Evolutionary conservation across 2,888 invertebrate genomes (phyloP).

Genomic region (Rhamnusium bicolor): DNA sequence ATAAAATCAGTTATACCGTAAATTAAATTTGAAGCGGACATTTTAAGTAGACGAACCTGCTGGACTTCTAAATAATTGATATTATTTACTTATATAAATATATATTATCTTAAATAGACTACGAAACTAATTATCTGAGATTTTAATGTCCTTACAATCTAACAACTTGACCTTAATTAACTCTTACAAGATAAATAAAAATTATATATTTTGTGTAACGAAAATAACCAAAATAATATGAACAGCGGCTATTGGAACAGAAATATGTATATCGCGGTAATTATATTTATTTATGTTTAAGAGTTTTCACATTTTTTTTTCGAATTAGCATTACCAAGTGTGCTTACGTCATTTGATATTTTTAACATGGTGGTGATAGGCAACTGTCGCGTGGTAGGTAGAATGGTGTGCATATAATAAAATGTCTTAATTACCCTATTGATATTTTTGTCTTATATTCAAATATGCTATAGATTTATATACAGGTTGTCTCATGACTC

Average conservation of each 20-base stretch:
- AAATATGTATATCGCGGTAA: neutral
- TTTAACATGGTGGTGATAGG: neutral
- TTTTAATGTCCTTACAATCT: neutral
- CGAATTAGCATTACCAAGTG: neutral
- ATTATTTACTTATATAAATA: neutral
- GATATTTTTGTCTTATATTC: neutral
- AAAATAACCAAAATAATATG: neutral
- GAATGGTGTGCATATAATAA: neutral
- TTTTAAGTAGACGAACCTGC: too few relatives aligned
- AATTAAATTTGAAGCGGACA: too few relatives aligned
- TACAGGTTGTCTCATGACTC: neutral
- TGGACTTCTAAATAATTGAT: neutral
- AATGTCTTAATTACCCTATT: neutral
- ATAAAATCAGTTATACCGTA: too few relatives aligned
- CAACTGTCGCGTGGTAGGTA: neutral
- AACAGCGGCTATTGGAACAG: neutral
- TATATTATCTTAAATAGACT: neutral
- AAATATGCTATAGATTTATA: neutral
- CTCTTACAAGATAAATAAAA: neutral
- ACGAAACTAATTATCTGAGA: neutral
- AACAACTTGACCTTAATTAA: neutral
- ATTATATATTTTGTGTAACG: neutral
- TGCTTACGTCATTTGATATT: neutral
- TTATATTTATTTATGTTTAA: neutral
- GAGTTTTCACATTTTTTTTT: neutral